Conservation (phyloP, 2,797 vertebrate genomes). For the Lithobates pipiens region DNA sequence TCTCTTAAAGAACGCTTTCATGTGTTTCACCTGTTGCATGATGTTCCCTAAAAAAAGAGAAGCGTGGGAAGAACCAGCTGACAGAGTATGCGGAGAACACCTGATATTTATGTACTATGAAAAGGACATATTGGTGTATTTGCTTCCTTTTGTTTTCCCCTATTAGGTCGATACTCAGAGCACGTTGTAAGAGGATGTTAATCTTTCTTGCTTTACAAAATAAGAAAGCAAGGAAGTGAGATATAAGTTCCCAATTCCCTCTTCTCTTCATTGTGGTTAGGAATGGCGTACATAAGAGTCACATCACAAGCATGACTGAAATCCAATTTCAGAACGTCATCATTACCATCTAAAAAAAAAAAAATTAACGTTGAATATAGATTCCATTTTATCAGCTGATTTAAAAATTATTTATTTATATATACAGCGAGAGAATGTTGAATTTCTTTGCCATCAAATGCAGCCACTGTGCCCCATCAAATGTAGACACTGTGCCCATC, state of each 20-base stretch:
- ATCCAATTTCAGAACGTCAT: neutral
- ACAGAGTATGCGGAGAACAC: neutral
- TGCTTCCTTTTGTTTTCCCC: slow-evolving; percentile 10
- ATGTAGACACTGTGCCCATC: too few relatives aligned
- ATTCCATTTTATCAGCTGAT: too few relatives aligned
- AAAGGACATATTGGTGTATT: too few relatives aligned
- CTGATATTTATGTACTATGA: neutral
- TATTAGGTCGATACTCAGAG: slow-evolving; percentile 10
- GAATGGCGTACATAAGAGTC: neutral
- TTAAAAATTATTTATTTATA: neutral
- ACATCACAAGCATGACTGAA: neutral
- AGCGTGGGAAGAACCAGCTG: neutral
- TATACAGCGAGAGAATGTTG: neutral
- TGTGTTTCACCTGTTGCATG: neutral
- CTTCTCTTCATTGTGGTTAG: neutral
- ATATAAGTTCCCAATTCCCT: slow-evolving; percentile 25
- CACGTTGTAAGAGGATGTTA: neutral
- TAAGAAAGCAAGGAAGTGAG: slow-evolving; percentile 13
- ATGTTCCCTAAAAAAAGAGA: neutral
- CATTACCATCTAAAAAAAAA: neutral
- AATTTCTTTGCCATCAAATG: too few relatives aligned
- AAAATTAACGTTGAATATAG: too few relatives aligned
- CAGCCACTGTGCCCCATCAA: too few relatives aligned
- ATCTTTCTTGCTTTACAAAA: neutral
- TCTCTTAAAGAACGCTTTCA: too few relatives aligned